These are phyloP conservation scores for Diplazon laetatorius DNA, from an alignment of 2,888 invertebrate genomes.

Conservation along the genomic window DNA sequence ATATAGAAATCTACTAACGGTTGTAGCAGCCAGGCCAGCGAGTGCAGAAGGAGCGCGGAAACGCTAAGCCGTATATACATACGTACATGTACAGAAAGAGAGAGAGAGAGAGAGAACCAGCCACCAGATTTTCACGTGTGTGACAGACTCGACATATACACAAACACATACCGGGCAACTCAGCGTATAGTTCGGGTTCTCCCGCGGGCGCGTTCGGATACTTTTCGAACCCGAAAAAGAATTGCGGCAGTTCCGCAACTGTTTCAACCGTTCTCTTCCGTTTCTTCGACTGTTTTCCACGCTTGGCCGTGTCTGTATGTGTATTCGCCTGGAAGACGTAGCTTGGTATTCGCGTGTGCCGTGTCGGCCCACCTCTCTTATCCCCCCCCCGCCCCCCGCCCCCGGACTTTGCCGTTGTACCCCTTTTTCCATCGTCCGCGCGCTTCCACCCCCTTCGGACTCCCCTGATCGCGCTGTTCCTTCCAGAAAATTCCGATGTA, in stretches of 20 bases:
- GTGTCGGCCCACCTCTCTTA: slow-evolving; percentile 20
- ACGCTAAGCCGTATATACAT: slow-evolving; percentile 13
- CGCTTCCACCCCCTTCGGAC: slow-evolving; percentile 11
- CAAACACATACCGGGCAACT: no score
- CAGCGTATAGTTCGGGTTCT: background rate
- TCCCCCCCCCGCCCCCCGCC: no score
- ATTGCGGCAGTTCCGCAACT: slow-evolving; percentile 76
- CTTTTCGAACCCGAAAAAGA: slow-evolving; percentile 65
- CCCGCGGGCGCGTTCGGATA: slow-evolving; percentile 4
- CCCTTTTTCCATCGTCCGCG: slow-evolving; percentile 13
- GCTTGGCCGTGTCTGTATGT: slow-evolving; percentile 62
- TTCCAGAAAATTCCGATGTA: background rate
- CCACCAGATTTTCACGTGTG: slow-evolving; percentile 32
- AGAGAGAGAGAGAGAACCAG: no score
- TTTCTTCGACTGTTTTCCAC: slow-evolving; percentile 75
- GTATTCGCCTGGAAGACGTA: slow-evolving; percentile 27
- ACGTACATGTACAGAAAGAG: no score
- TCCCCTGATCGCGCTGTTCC: background rate
- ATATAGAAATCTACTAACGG: background rate
- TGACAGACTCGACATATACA: slow-evolving; percentile 7
- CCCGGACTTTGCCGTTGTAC: background rate
- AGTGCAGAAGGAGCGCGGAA: background rate
- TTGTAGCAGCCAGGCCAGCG: background rate
- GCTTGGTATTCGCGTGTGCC: slow-evolving; percentile 6
- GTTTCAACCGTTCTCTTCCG: slow-evolving; percentile 73